Percentiles rank a stretch among this genome's conserved stretches.
These are phyloP conservation scores for Drosophila simulans DNA, from an alignment of 1,140 invertebrate genomes.

Conservation along the genomic window DNA sequence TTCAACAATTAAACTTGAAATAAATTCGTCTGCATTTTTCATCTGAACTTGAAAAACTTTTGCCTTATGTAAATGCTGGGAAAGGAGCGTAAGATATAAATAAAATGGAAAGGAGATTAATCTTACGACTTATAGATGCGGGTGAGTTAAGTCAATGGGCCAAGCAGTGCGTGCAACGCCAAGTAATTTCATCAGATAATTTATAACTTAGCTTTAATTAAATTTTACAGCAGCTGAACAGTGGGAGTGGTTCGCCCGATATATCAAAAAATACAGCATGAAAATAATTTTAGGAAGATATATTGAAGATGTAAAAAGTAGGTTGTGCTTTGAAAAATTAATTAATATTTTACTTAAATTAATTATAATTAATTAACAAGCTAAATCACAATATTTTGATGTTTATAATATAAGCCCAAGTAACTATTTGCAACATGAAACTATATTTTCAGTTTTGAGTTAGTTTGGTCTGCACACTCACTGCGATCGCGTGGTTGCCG, in stretches of 20 bases:
- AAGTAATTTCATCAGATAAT: constrained; percentile 26
- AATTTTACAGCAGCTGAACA: constrained; percentile 7
- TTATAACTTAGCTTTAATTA: constrained; percentile 33
- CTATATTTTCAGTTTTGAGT: neutral
- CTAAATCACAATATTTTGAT: neutral
- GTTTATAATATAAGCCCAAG: too few species aligned
- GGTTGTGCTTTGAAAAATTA: neutral
- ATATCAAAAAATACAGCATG: constrained; percentile 9
- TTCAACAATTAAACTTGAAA: constrained; percentile 58
- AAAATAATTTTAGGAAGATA: neutral
- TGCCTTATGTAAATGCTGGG: constrained; percentile 59
- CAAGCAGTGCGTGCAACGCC: constrained; percentile 28
- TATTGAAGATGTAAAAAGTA: neutral
- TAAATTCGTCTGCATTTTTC: constrained; percentile 13
- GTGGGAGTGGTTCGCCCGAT: neutral
- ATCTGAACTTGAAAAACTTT: constrained; percentile 44
- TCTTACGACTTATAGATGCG: neutral
- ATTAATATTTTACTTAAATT: neutral
- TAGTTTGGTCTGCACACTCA: neutral
- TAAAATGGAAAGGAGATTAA: constrained; percentile 13
- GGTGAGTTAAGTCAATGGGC: constrained; percentile 26
- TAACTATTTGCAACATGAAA: neutral
- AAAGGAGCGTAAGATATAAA: constrained; percentile 40
- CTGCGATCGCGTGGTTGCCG: constrained; percentile 26
- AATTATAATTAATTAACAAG: too few species aligned